These are phyloP conservation scores for Engraulis encrasicolus DNA, from an alignment of 2,113 vertebrate species.

Conservation along the genomic window DNA sequence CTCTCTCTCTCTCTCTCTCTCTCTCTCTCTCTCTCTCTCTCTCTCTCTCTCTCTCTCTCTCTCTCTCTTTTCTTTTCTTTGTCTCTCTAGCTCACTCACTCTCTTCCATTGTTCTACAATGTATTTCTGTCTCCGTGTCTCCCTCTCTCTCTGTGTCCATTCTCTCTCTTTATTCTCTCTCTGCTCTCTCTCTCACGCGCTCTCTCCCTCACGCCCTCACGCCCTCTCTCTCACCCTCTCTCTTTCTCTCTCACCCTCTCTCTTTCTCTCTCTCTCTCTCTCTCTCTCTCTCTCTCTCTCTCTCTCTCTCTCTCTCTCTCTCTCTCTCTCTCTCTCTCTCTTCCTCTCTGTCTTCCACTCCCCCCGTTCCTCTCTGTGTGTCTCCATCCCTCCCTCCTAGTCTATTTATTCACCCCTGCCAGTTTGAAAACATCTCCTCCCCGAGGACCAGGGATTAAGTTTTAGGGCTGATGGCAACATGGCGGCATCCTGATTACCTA, in stretches of 20 bases:
- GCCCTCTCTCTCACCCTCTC: no score
- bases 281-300: constrained; percentile 9
- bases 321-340: constrained; percentile 15
- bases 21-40: constrained; percentile 54
- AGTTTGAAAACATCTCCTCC: neutral
- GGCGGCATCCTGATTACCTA: no score
- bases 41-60: constrained; percentile 17
- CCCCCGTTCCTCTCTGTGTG: neutral
- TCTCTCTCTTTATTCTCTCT: constrained; percentile 13
- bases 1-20: constrained; percentile 46
- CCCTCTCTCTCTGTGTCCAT: no score
- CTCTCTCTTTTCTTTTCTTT: constrained; percentile 8
- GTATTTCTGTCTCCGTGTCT: no score
- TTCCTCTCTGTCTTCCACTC: neutral
- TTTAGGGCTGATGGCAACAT: neutral
- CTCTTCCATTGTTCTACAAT: neutral
- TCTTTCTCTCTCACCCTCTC: no score
- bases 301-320: neutral
- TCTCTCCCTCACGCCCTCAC: neutral
- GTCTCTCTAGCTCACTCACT: neutral
- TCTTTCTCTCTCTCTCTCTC: no score
- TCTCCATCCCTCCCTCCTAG: neutral
- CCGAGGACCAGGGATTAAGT: constrained; percentile 1
- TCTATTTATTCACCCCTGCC: neutral
- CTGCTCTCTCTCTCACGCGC: constrained; percentile 20